Evolutionary conservation across 2,113 vertebrate genomes (phyloP).

Genomic region (Perca flavescens): DNA sequence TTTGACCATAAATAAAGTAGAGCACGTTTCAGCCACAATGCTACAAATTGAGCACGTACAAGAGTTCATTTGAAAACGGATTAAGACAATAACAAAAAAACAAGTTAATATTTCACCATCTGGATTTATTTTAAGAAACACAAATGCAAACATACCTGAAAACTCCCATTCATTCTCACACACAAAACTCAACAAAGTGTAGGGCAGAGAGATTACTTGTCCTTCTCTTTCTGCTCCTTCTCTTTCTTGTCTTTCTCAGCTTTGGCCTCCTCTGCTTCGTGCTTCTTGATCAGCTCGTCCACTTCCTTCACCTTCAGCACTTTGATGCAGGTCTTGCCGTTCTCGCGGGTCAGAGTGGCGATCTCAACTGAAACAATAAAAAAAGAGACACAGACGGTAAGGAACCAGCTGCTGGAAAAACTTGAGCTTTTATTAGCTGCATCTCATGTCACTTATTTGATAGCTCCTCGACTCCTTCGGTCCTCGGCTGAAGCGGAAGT

Average conservation of each 20-base stretch:
- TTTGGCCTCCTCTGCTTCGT: constrained; percentile 95
- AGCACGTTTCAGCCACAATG: not conserved
- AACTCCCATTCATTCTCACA: not conserved
- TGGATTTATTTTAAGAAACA: constrained; percentile 50
- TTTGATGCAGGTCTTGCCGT: constrained; percentile 91
- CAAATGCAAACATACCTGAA: constrained; percentile 16
- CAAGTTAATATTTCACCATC: not conserved
- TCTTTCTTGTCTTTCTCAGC: constrained; percentile 94
- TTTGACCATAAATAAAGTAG: not conserved
- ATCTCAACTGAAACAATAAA: constrained; percentile 87
- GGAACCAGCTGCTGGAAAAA: not conserved
- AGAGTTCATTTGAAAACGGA: not conserved
- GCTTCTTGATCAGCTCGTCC: constrained; percentile 92
- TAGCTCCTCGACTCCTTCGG: too few species aligned
- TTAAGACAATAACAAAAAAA: not conserved
- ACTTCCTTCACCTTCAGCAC: constrained; percentile 94
- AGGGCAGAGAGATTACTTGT: constrained; percentile 79
- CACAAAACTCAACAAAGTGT: not conserved
- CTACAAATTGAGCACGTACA: not conserved
- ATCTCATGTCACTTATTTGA: too few species aligned
- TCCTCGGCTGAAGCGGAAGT: too few species aligned
- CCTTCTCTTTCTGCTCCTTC: constrained; percentile 95
- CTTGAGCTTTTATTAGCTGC: not conserved
- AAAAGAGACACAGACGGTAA: fast-evolving
- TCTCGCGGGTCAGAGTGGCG: constrained; percentile 92